Evolutionary conservation across 2,888 invertebrate genomes (phyloP), one percentile per base, ranked within the genome.

Genomic region (Seladonia tumulorum): DNA sequence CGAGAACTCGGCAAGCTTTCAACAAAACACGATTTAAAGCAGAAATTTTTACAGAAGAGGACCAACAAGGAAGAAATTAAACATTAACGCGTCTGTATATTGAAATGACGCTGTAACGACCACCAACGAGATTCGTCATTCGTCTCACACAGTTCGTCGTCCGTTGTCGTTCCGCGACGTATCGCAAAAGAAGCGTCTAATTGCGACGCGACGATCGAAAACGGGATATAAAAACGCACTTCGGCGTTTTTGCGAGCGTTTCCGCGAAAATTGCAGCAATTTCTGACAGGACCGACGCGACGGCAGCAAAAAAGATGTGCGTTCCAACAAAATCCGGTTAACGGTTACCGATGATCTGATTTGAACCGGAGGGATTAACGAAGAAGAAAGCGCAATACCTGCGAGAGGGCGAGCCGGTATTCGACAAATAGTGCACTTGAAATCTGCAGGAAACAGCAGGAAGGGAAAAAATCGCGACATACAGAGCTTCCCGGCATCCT

Each of bases 381-480:
- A 60, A 29, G 25, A 45, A 45, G 35, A 83, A 76, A 72, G 45
- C 79, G 47, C 49, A 49, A 60, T 77, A 74, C 22, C n/a, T 10
- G 47, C 53, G 45, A 82, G 60, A 60, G 68, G 49, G 57, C 68
- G 39, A 82, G 49, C 68, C 49, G 47, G 66, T 57, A 18, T 18
- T 63, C 18, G 42, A 10, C 39, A 39, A 76, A 86, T 86, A 86
- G 79, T 86, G 74, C 74, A 74, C 66, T 79, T 57, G 79, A 86
- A 77, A 45, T 70, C 42, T 39, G 79, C 35, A n/a, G n/a, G 39
- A 80, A 66, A 68, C 39, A 53, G 42, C 16, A 7, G 3, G 35
- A 18, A 35, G 8, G 18, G 39, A 60, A 75, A 70, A 63, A 76
- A 49, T 68, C 57, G 47, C 35, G 57, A 57, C 18, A 81, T 53